Evolutionary conservation across 2,888 invertebrate species (phyloP), one percentile per base, ranked within the genome.

Genomic region (Pristionchus fissidentatus): DNA sequence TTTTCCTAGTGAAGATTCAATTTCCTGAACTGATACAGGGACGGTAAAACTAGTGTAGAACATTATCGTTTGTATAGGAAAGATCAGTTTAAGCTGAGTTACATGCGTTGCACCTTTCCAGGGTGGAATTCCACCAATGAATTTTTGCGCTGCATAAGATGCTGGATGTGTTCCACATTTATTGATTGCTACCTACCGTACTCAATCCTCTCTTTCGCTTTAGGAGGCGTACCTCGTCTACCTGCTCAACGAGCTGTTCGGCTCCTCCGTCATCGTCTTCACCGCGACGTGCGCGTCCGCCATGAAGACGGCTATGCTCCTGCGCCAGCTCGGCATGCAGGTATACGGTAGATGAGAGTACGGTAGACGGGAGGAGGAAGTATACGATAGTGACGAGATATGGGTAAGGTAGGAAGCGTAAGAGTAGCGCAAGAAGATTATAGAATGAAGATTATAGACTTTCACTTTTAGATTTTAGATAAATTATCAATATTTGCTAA

Each of bases 241-340:
- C 92, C 95, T 98, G 73, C 93, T 99, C 55, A 98, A 98, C 93
- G 97, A 98, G 94, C 94, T 98, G 93, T 93, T 93, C 70, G 98
- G 98, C 80, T 97, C 97, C 92, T 96, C 96, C 87, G 96, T 97
- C 92, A 99, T 99, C 95, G 96, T 99, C 89, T 99, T 99, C 93
- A 97, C 97, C 93, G 95, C 96, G 66, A 99, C 98, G 0, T 98
- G 98, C 93, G 96, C 96, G 85, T 96, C 96, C 92, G 97, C 98
- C 0, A 95, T 97, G 86, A 95, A 97, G 84, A 95, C 96, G 0
- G 97, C 98, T 0, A 93, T 98, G 55, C 94, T 98, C 93, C 94
- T 99, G 85, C 94, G 98, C 77, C 96, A 96, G 92, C 94, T 99
- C 19, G 98, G 98, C 10, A 94, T 98, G 88, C 87, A 81, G 87